Base-by-base conservation (phyloP, 2,113 vertebrate genomes). In the Pao palembangensis region DNA sequence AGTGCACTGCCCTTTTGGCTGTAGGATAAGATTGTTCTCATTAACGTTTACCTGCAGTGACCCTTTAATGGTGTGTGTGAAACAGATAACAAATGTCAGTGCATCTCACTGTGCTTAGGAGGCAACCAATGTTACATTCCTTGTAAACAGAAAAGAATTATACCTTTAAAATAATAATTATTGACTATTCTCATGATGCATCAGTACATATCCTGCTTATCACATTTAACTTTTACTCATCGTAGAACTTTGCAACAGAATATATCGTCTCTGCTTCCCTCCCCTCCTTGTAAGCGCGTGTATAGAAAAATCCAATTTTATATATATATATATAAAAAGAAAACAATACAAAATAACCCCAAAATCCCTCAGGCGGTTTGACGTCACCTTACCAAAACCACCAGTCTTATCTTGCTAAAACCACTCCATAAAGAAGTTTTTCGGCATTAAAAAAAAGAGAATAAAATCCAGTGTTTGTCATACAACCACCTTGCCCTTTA, bases 401-500 rank as follows among this genome's bases (percentile, higher is more conserved):
- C 23, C 20, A 19, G 47, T 51, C 50, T 23, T 6, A 23, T 23
- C 25, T 23, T 64, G n/a, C 54, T 53, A 58, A 46, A 64, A 80
- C 70, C 31, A 48, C 67, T 78, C 62, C 66, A 84, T 87, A 83
- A 85, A 80, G 83, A 75, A 67, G 58, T 61, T 79, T 65, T 41
- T 53, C 20, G 31, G 79, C 59, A 1, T 18, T n/a, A n/a, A n/a
- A 23, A 58, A 64, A 52, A 73, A 73, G 68, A 73, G 5, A 38
- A n/a, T 46, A 3, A 55, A 64, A 62, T 81, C 82, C 82, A 87
- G 83, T 82, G 85, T 82, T 23, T 55, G 79, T 89, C 82, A 89
- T 75, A 89, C 86, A 15, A 88, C 69, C 49, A 89, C 82, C 61
- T 89, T 89, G 55, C 88, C 88, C 60, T 88, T 88, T 49, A 88